Evolutionary conservation across 1,140 invertebrate species (phyloP), one percentile per base, ranked within the genome.

Genomic region (Capitella teleta): DNA sequence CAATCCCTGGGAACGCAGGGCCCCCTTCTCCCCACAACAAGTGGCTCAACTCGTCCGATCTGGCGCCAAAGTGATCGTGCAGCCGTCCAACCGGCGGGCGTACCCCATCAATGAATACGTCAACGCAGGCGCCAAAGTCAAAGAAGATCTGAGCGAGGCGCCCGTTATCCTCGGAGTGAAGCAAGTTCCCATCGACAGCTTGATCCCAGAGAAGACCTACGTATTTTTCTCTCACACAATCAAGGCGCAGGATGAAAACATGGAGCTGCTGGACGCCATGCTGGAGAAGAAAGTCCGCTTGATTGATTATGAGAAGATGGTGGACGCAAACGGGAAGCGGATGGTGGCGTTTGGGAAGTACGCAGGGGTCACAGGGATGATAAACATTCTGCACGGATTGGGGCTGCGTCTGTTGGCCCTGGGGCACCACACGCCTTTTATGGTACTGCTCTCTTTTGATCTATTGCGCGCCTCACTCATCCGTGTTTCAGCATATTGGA

Each of bases 161-260:
- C 85, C 82, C 3, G 82, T 98, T 0, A 94, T 98, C 44, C 90
- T 98, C 60, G 95, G 94, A 0, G 94, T 99, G 0, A 99, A 98
- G 63, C 89, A 96, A 75, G 88, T 94, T 1, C 94, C 95, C 0
- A 80, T 96, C 8, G 96, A 98, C 67, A 76, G 83, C 0, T 72
- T 99, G 0, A 82, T 97, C 48, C 88, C 92, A 0, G 84, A 95
- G 58, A 96, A 95, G 70, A 98, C 94, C 0, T 98, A 98, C 61
- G 96, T 90, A 56, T 90, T 98, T 67, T 99, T 98, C 68, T 98
- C 94, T 1, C 96, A 99, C 65, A 98, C 94, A 0, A 98, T 98
- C 55, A 99, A 99, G 72, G 96, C 93, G 0, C 95, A 99, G 69
- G 89, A 96, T 64, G 85, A 83, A 12, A 99, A 99, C 65, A 98